Evolutionary conservation across 2,797 vertebrate species (phyloP), one percentile per base, ranked within the genome.

Genomic region (Crenichthys baileyi): DNA sequence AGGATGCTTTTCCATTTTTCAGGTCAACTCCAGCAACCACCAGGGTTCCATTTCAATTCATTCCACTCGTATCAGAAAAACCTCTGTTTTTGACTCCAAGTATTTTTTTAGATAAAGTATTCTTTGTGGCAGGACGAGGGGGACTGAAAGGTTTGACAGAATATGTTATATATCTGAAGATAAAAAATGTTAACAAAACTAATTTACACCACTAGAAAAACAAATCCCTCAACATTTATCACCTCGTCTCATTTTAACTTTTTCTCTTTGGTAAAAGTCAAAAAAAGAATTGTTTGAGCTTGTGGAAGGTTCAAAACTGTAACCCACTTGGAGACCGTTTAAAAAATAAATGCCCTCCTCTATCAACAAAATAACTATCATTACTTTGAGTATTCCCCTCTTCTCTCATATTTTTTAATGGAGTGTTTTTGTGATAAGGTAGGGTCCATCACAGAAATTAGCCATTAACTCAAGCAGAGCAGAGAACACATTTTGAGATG

Each of bases 51-150:
- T n/a, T n/a, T n/a, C n/a, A n/a, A n/a, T n/a, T n/a, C n/a, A n/a
- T 56, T 46, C n/a, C 44, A 56, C 72, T 79, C 73, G 73, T 36
- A 77, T 79, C 77, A 80, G 39, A 67, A 44, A n/a, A n/a, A n/a
- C n/a, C 55, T 46, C 0, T n/a, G n/a, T n/a, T 22, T 73, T 70
- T 77, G 60, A 83, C 76, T 63, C 26, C 60, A 50, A 67, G 50
- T n/a, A n/a, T n/a, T n/a, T n/a, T n/a, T n/a, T n/a, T 61, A 72
- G 48, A 73, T 67, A 70, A 78, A 56, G 24, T n/a, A n/a, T n/a
- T n/a, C n/a, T n/a, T n/a, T n/a, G n/a, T n/a, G n/a, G n/a, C n/a
- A n/a, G n/a, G 8, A 74, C 26, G 39, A 18, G 6, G 16, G 16
- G n/a, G 50, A 26, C 46, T 16, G 3, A 13, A 50, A 50, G 20